Base-by-base conservation (phyloP, 2,888 invertebrate species). In the Meganola albula region DNA sequence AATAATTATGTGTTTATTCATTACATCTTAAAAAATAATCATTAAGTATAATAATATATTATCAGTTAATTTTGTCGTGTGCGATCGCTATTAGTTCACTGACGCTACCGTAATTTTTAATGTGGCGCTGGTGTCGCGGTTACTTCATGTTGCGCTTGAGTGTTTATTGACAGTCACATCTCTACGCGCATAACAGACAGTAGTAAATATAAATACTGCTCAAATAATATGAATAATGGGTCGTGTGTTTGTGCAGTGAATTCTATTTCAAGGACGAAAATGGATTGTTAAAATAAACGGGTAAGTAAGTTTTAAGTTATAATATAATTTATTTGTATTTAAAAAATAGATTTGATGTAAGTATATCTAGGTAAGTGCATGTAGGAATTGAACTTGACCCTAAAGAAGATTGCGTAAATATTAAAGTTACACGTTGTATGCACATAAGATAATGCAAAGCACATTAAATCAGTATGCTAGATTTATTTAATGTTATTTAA, bases 271-370 rank as follows among this genome's bases (percentile, higher is more conserved):
- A 30, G 29, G 29, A 30, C 29, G 29, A 30, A 30, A 30, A 30
- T 30, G 29, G 29, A 30, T 30, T 30, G 29, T 30, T 30, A 30
- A 30, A 30, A 30, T 28, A 28, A 28, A 28, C 27, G 27, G 27
- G 27, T 28, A 28, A 28, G 27, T 14, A 23, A 25, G 24, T 32
- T 33, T 33, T 33, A 33, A 33, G 32, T 33, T 33, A 27, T 33
- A 33, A 33, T 33, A 33, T 33, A 33, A 33, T 33, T 33, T 33
- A 33, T 33, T 33, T 33, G 32, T 33, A 33, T 33, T 33, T 27
- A 33, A 33, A 33, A 33, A 33, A 33, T 33, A 33, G 32, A 33
- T 33, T 33, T 33, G 32, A 33, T 33, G 32, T 33, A 33, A 27
- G 32, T n/a, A n/a, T n/a, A 31, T 31, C 31, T 31, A 31, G 31